Percentiles rank a stretch among this genome's conserved stretches.
Evolutionary conservation across 2,888 invertebrate species (phyloP).

Genomic region (Saturnia pavonia): DNA sequence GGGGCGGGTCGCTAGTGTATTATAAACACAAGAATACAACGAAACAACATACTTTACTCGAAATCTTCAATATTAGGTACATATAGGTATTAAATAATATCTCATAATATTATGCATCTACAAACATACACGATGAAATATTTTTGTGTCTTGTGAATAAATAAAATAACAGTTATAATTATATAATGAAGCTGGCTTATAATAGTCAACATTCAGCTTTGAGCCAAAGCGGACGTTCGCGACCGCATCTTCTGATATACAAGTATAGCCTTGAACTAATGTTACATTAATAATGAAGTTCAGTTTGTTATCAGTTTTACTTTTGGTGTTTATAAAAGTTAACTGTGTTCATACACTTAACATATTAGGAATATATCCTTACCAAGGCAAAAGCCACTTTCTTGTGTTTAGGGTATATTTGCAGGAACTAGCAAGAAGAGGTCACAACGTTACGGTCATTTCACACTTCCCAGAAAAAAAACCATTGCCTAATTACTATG

Average conservation of each 20-base stretch:
- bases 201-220: not conserved
- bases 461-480: constrained; percentile 82
- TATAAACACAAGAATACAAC: too few species aligned
- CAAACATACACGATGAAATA: not conserved
- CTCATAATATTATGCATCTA: not conserved
- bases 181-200: not conserved
- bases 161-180: not conserved
- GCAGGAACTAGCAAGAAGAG: constrained; percentile 81
- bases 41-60: too few species aligned
- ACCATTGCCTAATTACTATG: constrained; percentile 79
- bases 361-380: constrained; percentile 85
- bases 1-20: too few species aligned
- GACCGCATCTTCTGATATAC: not conserved
- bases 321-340: constrained; percentile 36
- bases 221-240: constrained; percentile 7
- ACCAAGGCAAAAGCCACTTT: constrained; percentile 87
- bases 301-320: constrained; percentile 29
- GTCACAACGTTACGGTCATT: constrained; percentile 86
- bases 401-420: constrained; percentile 83
- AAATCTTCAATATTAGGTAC: not conserved
- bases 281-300: constrained; percentile 39
- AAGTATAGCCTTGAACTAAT: not conserved
- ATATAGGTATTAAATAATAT: not conserved
- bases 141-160: not conserved
- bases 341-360: constrained; percentile 50